phyloP scores from a whole-genome alignment of 2,888 invertebrate genomes.

The Merodon equestris region DNA sequence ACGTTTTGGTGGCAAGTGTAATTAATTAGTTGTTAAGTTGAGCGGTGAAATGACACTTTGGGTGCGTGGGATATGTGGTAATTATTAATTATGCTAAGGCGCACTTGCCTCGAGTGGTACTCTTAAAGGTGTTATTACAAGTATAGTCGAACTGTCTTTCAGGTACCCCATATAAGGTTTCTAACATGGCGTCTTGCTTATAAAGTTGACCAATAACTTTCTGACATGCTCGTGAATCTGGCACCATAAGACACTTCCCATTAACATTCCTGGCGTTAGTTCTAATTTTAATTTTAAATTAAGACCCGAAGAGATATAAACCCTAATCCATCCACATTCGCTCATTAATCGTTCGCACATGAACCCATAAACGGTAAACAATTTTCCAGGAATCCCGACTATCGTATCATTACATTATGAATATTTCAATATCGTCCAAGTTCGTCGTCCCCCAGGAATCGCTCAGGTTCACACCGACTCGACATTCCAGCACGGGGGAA shows the following conservation, averaged over 20 bases:
- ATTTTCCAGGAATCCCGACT: conserved; percentile 13
- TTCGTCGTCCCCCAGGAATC: conserved; percentile 3
- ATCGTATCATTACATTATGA: conserved; percentile 48
- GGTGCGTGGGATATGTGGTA: neutral
- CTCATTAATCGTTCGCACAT: conserved; percentile 41
- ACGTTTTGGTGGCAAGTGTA: conserved; percentile 43
- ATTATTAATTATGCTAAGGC: neutral
- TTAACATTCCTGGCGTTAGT: conserved; percentile 3
- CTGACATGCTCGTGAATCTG: too few relatives aligned
- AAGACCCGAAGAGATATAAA: conserved; percentile 32
- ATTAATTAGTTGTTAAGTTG: conserved; percentile 51
- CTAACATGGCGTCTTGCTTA: too few relatives aligned
- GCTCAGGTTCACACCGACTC: conserved; percentile 17
- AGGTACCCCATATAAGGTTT: too few relatives aligned
- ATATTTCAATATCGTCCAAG: conserved; percentile 53
- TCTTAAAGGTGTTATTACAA: too few relatives aligned
- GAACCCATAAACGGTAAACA: conserved; percentile 15
- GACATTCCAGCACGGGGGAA: conserved; percentile 30
- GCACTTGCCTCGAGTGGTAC: too few relatives aligned
- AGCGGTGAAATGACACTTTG: conserved; percentile 3
- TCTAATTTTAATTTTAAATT: conserved; percentile 52
- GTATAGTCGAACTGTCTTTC: too few relatives aligned
- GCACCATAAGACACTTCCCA: too few relatives aligned
- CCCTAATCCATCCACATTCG: conserved; percentile 28
- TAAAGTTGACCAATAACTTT: too few relatives aligned